Evolutionary conservation across 2,113 vertebrate species (phyloP), one percentile per base, ranked within the genome.

Genomic region (Vanacampus margaritifer): DNA sequence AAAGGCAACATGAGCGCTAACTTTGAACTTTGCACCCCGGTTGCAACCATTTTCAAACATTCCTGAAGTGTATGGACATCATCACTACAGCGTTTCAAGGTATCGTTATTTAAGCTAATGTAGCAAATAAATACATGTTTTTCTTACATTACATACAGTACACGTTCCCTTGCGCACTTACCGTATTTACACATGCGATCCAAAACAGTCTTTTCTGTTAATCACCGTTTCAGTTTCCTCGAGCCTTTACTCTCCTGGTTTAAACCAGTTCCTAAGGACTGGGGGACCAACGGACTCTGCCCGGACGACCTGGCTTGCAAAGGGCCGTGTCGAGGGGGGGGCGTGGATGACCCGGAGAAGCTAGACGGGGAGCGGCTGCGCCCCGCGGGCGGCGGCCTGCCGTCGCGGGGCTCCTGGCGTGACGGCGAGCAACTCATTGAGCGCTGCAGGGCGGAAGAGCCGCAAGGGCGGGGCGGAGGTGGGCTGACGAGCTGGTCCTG

Each of bases 381-480:
- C 66, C 93, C 95, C 74, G 91, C 90, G 76, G 91, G 89, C 67
- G 91, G 89, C 67, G 76, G 51, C 3, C 87, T 90, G 79, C 78
- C 65, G 0, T 88, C 95, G 2, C 93, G 89, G 64, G 92, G 90
- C 72, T 96, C 96, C 72, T 93, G 92, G 74, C 95, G 91, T 26
- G 96, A 98, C 0, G 97, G 94, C 71, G 96, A 98, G 82, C 96
- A 96, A 86, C 96, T 98, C 61, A 95, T 89, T 0, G 97, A 97
- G 86, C 95, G 95, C 82, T 97, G 97, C 82, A 99, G 90, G 69
- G 94, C 94, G 51, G 90, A 89, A 50, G 94, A 93, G 87, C 93
- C 95, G 76, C 95, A 94, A 28, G 92, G 93, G 59, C 94, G 94
- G 16, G 92, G 90, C 45, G 92, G 92, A 26, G 95, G 94, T 79